Conservation (phyloP, 1,140 invertebrate genomes). For the Drosophila mayri region DNA sequence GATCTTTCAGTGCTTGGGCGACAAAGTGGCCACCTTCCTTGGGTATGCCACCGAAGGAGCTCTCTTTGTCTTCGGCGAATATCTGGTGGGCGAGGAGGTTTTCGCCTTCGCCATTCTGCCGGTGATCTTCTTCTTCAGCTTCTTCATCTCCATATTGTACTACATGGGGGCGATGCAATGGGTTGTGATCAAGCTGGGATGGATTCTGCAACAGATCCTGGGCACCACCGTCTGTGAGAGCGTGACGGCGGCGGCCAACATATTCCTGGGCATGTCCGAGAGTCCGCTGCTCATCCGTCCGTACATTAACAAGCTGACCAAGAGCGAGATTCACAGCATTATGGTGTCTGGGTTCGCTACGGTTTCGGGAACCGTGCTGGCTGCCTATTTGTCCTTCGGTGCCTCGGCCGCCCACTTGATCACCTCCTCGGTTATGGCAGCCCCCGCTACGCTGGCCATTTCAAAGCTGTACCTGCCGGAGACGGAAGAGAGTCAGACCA, state of each 20-base stretch:
- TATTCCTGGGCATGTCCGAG: constrained; percentile 96
- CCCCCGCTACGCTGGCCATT: constrained; percentile 94
- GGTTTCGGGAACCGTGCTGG: constrained; percentile 96
- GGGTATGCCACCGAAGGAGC: constrained; percentile 92
- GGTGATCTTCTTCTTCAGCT: constrained; percentile 96
- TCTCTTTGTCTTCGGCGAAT: constrained; percentile 93
- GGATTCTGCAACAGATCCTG: constrained; percentile 90
- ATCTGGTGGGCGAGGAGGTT: constrained; percentile 87
- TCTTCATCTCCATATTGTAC: constrained; percentile 94
- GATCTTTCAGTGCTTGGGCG: constrained; percentile 92
- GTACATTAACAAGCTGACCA: constrained; percentile 91
- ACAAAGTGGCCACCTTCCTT: constrained; percentile 93
- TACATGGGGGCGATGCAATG: constrained; percentile 95
- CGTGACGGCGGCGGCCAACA: constrained; percentile 94
- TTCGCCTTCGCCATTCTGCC: constrained; percentile 94
- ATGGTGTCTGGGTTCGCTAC: constrained; percentile 98
- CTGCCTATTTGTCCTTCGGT: constrained; percentile 96
- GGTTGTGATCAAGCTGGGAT: constrained; percentile 93
- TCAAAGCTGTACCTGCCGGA: constrained; percentile 97
- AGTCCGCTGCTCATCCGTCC: constrained; percentile 95
- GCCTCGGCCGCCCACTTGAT: constrained; percentile 93
- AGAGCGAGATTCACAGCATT: constrained; percentile 96
- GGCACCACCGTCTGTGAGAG: constrained; percentile 97
- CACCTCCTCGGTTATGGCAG: constrained; percentile 97
- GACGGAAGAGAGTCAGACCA: constrained; percentile 90